phyloP scores from a whole-genome alignment of 1,140 invertebrate genomes.

The Calycopis cecrops region DNA sequence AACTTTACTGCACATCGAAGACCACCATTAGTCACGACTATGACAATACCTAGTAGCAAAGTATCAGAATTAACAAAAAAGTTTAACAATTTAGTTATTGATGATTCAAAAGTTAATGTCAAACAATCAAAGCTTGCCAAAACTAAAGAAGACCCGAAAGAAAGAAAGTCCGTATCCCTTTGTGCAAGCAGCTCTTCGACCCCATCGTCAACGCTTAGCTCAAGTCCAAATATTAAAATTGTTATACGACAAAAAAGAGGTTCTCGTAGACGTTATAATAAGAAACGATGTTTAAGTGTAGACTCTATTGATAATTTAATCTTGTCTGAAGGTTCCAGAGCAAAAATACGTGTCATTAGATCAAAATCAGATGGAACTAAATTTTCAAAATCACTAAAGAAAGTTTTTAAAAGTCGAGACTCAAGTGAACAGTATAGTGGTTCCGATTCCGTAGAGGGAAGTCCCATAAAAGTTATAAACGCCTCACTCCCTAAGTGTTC shows the following conservation, averaged over 20 bases:
- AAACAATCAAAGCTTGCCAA: slow-evolving; percentile 64
- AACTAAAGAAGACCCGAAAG: slow-evolving; percentile 62
- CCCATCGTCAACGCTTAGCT: slow-evolving; percentile 62
- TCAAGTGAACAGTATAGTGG: slow-evolving; percentile 56
- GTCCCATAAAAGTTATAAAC: slow-evolving; percentile 35
- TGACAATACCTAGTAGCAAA: slow-evolving; percentile 69
- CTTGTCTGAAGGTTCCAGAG: slow-evolving; percentile 41
- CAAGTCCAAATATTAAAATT: slow-evolving; percentile 71
- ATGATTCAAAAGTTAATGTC: slow-evolving; percentile 43
- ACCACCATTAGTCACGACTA: slow-evolving; percentile 53
- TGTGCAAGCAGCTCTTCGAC: slow-evolving; percentile 62
- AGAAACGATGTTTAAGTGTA: slow-evolving; percentile 66
- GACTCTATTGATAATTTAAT: slow-evolving; percentile 65
- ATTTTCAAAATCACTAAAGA: slow-evolving; percentile 59
- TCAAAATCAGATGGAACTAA: slow-evolving; percentile 69
- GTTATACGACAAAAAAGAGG: slow-evolving; percentile 54
- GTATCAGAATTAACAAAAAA: slow-evolving; percentile 76
- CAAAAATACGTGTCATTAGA: slow-evolving; percentile 57
- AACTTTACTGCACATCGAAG: slow-evolving; percentile 56
- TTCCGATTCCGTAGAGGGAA: slow-evolving; percentile 63
- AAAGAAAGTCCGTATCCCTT: slow-evolving; percentile 41
- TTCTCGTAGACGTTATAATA: slow-evolving; percentile 54
- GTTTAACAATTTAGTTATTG: slow-evolving; percentile 72
- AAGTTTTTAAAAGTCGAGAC: slow-evolving; percentile 52
- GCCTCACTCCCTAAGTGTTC: slow-evolving; percentile 28